Evolutionary conservation across 2,797 vertebrate species (phyloP).

Genomic region (Crypturellus tataupa): DNA sequence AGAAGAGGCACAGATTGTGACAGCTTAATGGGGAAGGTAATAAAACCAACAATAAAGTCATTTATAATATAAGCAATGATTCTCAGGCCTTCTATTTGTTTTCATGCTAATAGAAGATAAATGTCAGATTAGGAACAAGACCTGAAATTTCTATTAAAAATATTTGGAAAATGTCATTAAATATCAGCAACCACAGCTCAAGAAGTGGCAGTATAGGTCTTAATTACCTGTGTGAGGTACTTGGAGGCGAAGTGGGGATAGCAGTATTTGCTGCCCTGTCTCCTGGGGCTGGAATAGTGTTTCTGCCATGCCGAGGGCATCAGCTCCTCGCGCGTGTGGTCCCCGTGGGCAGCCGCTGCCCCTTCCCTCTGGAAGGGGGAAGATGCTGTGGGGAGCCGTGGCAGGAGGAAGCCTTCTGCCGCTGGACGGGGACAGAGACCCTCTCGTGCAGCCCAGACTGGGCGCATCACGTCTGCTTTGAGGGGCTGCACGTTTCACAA

Average conservation of each 20-base stretch:
- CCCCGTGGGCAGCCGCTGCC: neutral
- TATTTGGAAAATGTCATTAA: conserved; percentile 70
- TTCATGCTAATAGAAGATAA: conserved; percentile 71
- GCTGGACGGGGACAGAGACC: neutral
- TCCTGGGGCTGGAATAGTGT: neutral
- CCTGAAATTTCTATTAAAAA: conserved; percentile 72
- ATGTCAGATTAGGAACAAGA: conserved; percentile 69
- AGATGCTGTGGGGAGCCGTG: neutral
- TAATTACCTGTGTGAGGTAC: conserved; percentile 26
- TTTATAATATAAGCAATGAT: conserved; percentile 55
- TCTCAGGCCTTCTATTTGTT: conserved; percentile 57
- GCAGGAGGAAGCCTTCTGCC: neutral
- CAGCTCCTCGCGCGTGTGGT: neutral
- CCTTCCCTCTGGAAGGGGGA: neutral
- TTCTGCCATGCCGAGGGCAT: neutral
- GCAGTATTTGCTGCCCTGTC: neutral
- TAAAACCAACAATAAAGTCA: conserved; percentile 59
- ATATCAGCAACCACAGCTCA: conserved; percentile 37
- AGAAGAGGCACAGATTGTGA: conserved; percentile 45
- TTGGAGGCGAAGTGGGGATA: neutral
- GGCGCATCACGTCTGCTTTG: neutral
- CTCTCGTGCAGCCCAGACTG: fast-evolving
- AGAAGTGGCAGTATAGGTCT: neutral
- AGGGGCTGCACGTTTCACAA: neutral
- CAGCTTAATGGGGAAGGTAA: conserved; percentile 64